Evolutionary conservation across 2,888 invertebrate species (phyloP).

Genomic region (Epiblema foenella): DNA sequence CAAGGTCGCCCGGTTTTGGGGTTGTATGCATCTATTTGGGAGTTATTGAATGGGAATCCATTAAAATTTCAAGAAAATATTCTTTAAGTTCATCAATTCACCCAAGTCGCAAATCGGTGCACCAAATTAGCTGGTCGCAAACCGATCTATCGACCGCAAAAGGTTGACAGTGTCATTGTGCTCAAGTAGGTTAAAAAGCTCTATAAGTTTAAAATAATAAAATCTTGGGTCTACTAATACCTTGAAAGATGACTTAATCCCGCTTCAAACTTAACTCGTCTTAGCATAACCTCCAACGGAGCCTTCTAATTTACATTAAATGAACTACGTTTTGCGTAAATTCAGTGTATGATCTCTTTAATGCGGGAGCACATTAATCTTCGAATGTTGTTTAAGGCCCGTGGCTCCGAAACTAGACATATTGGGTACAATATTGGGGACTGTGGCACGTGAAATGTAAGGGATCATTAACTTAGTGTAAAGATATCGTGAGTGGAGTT

Average conservation of each 20-base stretch:
- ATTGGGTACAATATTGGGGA: conserved; percentile 15
- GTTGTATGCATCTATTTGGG: no score
- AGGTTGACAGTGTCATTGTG: no score
- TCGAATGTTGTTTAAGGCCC: conserved; percentile 1
- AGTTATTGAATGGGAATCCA: no score
- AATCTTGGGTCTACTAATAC: background rate
- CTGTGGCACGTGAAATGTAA: conserved; percentile 4
- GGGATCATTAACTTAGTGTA: conserved; percentile 37
- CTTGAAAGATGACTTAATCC: background rate
- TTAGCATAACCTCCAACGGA: background rate
- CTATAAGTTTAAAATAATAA: no score
- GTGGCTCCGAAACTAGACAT: conserved; percentile 13
- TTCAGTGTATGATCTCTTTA: conserved; percentile 29
- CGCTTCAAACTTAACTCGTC: background rate
- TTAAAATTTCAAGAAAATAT: no score
- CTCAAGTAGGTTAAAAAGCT: no score
- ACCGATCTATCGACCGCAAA: no score
- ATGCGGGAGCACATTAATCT: conserved; percentile 32
- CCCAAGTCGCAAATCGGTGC: no score
- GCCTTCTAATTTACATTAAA: conserved; percentile 25
- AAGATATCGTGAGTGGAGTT: conserved; percentile 38
- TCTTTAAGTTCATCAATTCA: no score
- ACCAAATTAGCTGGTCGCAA: no score
- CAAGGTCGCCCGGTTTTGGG: no score
- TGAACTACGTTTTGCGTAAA: conserved; percentile 36